Percentiles rank a stretch among this genome's conserved stretches.
Evolutionary conservation across 23 tunicate genomes (phyloP).

Genomic region (Diplosoma virens): DNA sequence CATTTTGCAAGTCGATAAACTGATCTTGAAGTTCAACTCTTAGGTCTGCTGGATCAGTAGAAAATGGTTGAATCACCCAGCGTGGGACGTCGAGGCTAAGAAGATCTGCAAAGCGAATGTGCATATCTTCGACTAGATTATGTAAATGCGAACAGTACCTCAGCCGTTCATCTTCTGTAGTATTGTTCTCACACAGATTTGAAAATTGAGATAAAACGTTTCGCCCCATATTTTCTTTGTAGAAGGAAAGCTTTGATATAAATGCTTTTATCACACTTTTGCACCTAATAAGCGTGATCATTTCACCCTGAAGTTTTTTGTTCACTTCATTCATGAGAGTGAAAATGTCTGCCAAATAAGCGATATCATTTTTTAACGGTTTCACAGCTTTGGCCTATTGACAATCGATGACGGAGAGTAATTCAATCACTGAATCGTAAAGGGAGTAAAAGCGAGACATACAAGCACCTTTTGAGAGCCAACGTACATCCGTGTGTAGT

Average conservation of each 20-base stretch:
- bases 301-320: slow-evolving; percentile 54
- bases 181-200: slow-evolving; percentile 25
- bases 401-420: slow-evolving; percentile 29
- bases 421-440: slow-evolving; percentile 40
- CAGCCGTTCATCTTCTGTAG: too few species aligned
- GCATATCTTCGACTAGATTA: slow-evolving; percentile 9
- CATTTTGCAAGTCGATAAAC: too few species aligned
- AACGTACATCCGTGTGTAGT: slow-evolving; percentile 37
- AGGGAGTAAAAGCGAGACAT: slow-evolving; percentile 31
- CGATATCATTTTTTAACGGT: slow-evolving; percentile 28
- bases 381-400: slow-evolving; percentile 35
- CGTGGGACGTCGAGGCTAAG: slow-evolving; percentile 9
- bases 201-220: slow-evolving; percentile 26
- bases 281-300: slow-evolving; percentile 40
- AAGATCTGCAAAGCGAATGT: slow-evolving; percentile 33
- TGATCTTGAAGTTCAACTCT: too few species aligned
- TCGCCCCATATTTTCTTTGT: slow-evolving; percentile 28
- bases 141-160: too few species aligned
- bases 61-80: slow-evolving; percentile 8
- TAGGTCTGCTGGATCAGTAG: slow-evolving; percentile 39
- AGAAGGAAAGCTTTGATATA: slow-evolving; percentile 9
- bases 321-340: slow-evolving; percentile 42
- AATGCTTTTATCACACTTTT: slow-evolving; percentile 15
- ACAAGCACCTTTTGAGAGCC: slow-evolving; percentile 52
- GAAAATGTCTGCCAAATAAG: slow-evolving; percentile 49